Base-by-base conservation (phyloP, 2,888 invertebrate genomes). In the Punctoribates punctum region DNA sequence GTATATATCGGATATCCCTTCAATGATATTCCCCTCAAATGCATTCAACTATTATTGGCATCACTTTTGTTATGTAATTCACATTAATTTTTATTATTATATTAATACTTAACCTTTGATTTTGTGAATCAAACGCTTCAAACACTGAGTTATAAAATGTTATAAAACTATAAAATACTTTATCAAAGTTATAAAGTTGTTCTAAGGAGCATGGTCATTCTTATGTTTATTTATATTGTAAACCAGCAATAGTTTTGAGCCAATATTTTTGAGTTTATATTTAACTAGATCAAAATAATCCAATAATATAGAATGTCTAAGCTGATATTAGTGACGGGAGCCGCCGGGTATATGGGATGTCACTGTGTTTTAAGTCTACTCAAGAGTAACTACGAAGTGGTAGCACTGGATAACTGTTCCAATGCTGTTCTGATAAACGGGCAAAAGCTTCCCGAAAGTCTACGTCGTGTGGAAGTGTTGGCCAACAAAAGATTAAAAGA, bases 341-440 rank as follows among this genome's bases (percentile, higher is more conserved):
- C 96, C n/a, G 96, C 96, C 11, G 97, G 97, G 17, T 98, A 95
- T 85, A 95, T 98, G 79, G 97, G 96, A 74, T 94, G 94, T 81
- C 97, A 98, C 83, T 92, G 94, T 77, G 91, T 96, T 27, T 88
- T 97, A 60, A 94, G 96, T 83, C 88, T 98, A 74, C 84, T 96
- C 15, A 88, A 92, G 79, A 93, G 92, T 0, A 93, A 94, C 83
- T 88, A 83, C 27, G 85, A 89, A 78, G 93, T 95, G 77, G 89
- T 95, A 77, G 92, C 92, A 20, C 87, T 95, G 78, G 96, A 97
- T 85, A 96, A 95, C 85, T 87, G 94, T 80, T 87, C 88, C 79
- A 96, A 96, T 85, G 89, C 93, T 60, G 89, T 88, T 81, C 86
- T 86, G 85, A 90, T 90, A 86, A 80, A 81, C 81, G 77, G 51